These are phyloP conservation scores for Meloe dianella DNA, from an alignment of 2,888 invertebrate species.

Conservation along the genomic window DNA sequence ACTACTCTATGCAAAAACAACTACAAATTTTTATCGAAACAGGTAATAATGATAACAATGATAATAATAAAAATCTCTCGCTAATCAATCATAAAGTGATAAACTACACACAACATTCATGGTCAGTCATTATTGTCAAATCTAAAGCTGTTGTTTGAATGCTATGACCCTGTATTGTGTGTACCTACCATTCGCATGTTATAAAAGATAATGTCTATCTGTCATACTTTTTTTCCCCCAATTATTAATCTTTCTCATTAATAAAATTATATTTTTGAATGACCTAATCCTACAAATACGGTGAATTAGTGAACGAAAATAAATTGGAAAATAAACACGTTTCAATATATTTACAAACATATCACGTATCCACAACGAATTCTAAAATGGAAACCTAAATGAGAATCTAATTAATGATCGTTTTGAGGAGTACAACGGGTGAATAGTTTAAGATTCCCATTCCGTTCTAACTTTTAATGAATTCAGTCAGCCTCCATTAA, in stretches of 20 bases:
- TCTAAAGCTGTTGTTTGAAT: neutral
- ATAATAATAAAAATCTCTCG: neutral
- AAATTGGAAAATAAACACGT: neutral
- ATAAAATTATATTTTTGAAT: neutral
- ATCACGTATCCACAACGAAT: neutral
- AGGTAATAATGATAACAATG: no score
- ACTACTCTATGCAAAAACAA: neutral
- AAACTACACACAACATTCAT: neutral
- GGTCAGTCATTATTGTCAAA: neutral
- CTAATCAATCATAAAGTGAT: constrained; percentile 4
- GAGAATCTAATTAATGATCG: no score
- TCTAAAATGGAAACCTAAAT: no score
- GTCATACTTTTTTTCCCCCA: neutral
- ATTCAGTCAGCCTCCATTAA: no score
- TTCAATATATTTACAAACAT: neutral
- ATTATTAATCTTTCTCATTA: neutral
- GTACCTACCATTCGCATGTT: neutral
- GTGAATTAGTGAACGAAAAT: neutral
- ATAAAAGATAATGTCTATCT: neutral
- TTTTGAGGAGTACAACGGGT: no score
- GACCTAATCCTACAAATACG: neutral
- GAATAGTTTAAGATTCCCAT: no score
- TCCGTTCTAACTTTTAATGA: no score
- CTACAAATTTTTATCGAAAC: no score
- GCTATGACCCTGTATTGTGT: neutral